Evolutionary conservation across 2,888 invertebrate genomes (phyloP), one percentile per base, ranked within the genome.

Genomic region (Apodemia duryi): DNA sequence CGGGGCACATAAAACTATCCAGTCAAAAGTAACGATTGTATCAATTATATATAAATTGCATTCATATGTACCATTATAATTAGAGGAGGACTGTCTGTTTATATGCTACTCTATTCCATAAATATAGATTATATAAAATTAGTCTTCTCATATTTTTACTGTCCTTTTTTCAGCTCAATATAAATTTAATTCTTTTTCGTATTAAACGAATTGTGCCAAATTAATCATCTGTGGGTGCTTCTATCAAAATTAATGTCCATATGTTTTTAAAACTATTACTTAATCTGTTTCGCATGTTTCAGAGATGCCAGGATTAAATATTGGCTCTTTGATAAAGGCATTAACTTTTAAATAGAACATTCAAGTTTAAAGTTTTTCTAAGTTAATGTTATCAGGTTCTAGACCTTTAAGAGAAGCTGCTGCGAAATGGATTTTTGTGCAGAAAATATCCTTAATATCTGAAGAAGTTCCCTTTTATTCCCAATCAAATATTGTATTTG

Each of bases 181-280:
- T 41, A 41, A 1, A 21, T 21, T 21, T 21, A 41, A 41, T 41
- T 41, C 11, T 43, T 11, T 11, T 11, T 43, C 3, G 11, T 43
- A 11, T 11, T 43, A 11, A 43, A 43, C 3, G 4, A 43, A 43
- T 43, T 10, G 11, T 49, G 46, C n/a, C 46, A 49, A 49, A 49
- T 49, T n/a, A 49, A n/a, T 49, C 46, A 49, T 49, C n/a, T 49
- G n/a, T 49, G 46, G 46, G 46, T 49, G 46, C 38, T 38, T 43
- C n/a, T 43, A 49, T 49, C 13, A 13, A 49, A 49, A 49, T 49
- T 49, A 6, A 49, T 49, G 6, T n/a, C 46, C 46, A 49, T 49
- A 49, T 49, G n/a, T n/a, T 69, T 49, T n/a, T n/a, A 49, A 49
- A 49, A 5, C n/a, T 21, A n/a, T 6, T 49, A 13, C n/a, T n/a